A percentile compares a stretch with the other conserved stretches of the same genome.
Evolutionary conservation across 2,797 vertebrate genomes (phyloP).

Genomic region (Hoplostethus atlanticus): DNA sequence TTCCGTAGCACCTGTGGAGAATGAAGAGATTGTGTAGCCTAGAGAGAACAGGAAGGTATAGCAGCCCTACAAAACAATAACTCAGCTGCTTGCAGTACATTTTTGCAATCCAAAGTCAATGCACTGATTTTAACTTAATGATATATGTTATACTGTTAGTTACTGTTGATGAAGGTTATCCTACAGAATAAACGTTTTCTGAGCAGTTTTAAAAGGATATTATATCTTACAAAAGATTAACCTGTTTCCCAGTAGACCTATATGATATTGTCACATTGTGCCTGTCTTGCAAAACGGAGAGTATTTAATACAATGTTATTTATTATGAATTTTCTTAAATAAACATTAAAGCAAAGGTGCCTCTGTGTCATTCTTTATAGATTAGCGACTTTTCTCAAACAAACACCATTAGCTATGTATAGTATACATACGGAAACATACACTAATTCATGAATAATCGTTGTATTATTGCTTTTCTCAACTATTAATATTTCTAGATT

Average conservation of each 20-base stretch:
- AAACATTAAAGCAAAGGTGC: slow-evolving; percentile 40
- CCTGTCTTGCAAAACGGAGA: slow-evolving; percentile 33
- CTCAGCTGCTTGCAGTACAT: background rate
- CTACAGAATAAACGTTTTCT: slow-evolving; percentile 1
- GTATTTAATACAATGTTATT: slow-evolving; percentile 69
- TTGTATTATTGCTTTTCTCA: too few species aligned
- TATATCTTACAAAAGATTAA: slow-evolving; percentile 19
- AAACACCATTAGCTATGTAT: background rate
- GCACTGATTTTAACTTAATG: background rate
- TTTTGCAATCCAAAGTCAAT: background rate
- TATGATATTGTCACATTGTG: slow-evolving; percentile 19
- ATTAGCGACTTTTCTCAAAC: background rate
- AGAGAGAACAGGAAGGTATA: background rate
- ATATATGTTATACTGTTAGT: background rate
- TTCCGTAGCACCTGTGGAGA: slow-evolving; percentile 23
- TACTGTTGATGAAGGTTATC: background rate
- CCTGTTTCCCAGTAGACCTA: background rate
- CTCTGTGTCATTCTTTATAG: background rate
- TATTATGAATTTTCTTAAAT: slow-evolving; percentile 60
- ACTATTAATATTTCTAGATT: too few species aligned
- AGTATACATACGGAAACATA: background rate
- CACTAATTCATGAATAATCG: too few species aligned
- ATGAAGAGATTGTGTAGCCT: slow-evolving; percentile 41
- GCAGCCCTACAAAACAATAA: too few species aligned
- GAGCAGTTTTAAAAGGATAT: background rate